These are phyloP conservation scores for Ctenosaura bakeri DNA, from an alignment of 2,797 vertebrate species.

Conservation along the genomic window DNA sequence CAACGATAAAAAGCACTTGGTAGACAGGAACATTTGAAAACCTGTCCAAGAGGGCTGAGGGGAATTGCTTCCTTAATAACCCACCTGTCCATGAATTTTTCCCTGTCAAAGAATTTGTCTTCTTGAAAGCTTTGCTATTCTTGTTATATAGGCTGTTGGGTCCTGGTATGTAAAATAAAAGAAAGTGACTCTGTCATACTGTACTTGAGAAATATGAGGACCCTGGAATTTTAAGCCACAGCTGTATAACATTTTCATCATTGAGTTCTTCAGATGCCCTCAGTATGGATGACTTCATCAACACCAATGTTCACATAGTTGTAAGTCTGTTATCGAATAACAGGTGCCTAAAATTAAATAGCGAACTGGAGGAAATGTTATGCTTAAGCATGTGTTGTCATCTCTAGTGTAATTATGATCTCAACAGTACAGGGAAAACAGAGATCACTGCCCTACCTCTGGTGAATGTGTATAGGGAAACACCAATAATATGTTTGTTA, in stretches of 20 bases:
- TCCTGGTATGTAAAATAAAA: not conserved
- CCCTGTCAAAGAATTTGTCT: slow-evolving; percentile 8
- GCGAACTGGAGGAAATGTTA: not conserved
- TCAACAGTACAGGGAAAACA: not conserved
- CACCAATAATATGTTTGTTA: not conserved
- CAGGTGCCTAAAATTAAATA: slow-evolving; percentile 10
- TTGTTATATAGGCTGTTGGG: not conserved
- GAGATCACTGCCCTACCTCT: not conserved
- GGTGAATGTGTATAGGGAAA: not conserved
- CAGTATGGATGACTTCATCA: not conserved
- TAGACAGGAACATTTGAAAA: not conserved
- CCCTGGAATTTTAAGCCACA: not conserved
- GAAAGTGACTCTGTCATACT: not conserved
- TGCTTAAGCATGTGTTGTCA: not conserved
- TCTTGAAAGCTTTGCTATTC: slow-evolving; percentile 7
- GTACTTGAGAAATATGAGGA: slow-evolving; percentile 5
- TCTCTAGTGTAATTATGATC: not conserved
- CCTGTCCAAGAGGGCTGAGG: not conserved
- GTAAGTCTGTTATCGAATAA: slow-evolving; percentile 3
- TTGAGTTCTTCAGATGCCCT: not conserved
- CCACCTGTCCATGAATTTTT: slow-evolving; percentile 18
- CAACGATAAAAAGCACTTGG: not conserved
- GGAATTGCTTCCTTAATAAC: not conserved
- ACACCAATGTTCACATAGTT: slow-evolving; percentile 22
- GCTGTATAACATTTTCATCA: not conserved